phyloP scores from a whole-genome alignment of 2,888 invertebrate species.

The Silvanus unidentatus region DNA sequence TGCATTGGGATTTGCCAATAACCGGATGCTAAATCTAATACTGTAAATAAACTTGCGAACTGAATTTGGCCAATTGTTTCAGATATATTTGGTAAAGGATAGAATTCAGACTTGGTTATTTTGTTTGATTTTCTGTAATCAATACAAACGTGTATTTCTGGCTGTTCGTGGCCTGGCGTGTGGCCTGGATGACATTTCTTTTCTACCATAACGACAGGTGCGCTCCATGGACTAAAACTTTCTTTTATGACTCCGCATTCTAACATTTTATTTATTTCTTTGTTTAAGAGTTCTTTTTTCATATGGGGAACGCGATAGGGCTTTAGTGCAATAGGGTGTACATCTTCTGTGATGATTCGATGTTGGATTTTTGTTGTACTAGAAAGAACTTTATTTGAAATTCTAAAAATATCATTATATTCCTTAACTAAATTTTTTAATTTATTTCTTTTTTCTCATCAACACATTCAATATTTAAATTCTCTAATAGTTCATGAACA shows the following conservation, averaged over 20 bases:
- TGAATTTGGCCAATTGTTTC: conserved; percentile 26
- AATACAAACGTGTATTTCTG: conserved; percentile 11
- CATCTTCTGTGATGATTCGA: conserved; percentile 7
- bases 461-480: background rate
- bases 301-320: conserved; percentile 7
- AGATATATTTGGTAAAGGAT: conserved; percentile 21
- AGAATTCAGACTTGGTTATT: conserved; percentile 15
- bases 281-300: conserved; percentile 7
- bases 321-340: conserved; percentile 4
- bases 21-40: conserved; percentile 26
- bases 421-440: conserved; percentile 2
- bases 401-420: conserved; percentile 4
- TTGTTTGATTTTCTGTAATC: conserved; percentile 19
- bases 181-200: conserved; percentile 29
- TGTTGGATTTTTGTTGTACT: conserved; percentile 6
- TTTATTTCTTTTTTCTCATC: background rate
- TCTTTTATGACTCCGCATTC: conserved; percentile 20
- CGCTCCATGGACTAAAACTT: conserved; percentile 30
- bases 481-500: background rate
- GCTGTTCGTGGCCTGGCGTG: too few species aligned
- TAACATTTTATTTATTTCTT: conserved; percentile 20
- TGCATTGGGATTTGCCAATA: conserved; percentile 28
- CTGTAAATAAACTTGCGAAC: conserved; percentile 18
- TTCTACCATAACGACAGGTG: conserved; percentile 32
- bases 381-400: conserved; percentile 5